phyloP scores from a whole-genome alignment of 2,797 vertebrate genomes.

The Salmo trutta region DNA sequence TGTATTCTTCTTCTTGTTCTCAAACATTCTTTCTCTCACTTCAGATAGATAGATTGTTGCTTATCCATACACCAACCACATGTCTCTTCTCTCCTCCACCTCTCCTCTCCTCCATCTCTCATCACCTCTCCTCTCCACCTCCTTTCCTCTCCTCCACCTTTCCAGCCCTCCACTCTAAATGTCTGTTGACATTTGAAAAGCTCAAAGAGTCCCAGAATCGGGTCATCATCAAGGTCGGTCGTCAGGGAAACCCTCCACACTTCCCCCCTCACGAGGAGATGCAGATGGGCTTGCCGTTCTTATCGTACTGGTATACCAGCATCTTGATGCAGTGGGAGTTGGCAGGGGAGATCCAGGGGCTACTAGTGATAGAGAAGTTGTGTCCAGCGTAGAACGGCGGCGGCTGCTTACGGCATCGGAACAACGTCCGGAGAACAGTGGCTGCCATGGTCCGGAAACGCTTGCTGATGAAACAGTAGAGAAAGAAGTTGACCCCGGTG shows the following conservation, averaged over 20 bases:
- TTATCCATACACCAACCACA: background rate
- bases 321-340: slow-evolving; percentile 99
- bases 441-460: slow-evolving; percentile 93
- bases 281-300: slow-evolving; percentile 92
- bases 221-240: slow-evolving; percentile 40
- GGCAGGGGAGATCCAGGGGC: slow-evolving; percentile 96
- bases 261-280: slow-evolving; percentile 84
- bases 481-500: slow-evolving; percentile 97
- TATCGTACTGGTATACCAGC: slow-evolving; percentile 96
- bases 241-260: slow-evolving; percentile 42
- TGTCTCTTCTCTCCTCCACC: background rate
- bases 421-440: slow-evolving; percentile 84
- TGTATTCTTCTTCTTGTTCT: background rate
- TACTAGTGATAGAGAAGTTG: slow-evolving; percentile 97
- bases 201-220: slow-evolving; percentile 55
- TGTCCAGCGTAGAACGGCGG: slow-evolving; percentile 91
- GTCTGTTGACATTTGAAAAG: slow-evolving; percentile 61
- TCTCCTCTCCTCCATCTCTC: slow-evolving; percentile 25
- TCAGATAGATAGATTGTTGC: background rate
- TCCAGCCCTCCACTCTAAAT: slow-evolving; percentile 31
- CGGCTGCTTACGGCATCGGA: slow-evolving; percentile 88
- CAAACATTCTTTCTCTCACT: background rate
- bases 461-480: slow-evolving; percentile 98
- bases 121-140: slow-evolving; percentile 20
- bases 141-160: background rate